Evolutionary conservation across 2,888 invertebrate genomes (phyloP), one percentile per base, ranked within the genome.

Genomic region (Plebejus argus): DNA sequence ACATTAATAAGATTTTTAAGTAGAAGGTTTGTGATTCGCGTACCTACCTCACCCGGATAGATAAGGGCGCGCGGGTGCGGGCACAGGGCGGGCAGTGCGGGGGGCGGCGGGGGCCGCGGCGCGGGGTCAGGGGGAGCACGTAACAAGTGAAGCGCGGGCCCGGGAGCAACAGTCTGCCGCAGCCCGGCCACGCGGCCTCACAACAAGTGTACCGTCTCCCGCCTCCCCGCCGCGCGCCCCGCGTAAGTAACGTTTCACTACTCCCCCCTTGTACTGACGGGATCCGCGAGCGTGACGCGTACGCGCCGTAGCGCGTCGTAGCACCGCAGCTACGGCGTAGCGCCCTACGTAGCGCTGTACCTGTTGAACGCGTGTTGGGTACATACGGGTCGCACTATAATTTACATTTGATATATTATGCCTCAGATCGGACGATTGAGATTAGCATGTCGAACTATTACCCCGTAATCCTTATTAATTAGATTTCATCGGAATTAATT

Each of bases 101-200:
- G 84, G 84, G 82, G 84, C 82, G 82, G 83, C 81, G 80, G 76
- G 80, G 81, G 81, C 75, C 66, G 45, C 71, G 58, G 77, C 74
- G 85, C 88, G 87, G 89, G 89, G 88, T 87, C 87, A 88, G 89
- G 87, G 90, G 90, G 85, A 90, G 91, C 90, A 91, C 89, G 93
- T 93, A 93, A 93, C 93, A 93, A 93, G 93, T 93, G 92, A 93
- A 91, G 91, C 91, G 92, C 91, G 92, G 90, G 86, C 93, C 93
- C 89, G 93, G 93, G 93, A 92, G 93, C 93, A 94, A 94, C 93
- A 94, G 93, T 94, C 93, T 94, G 93, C 93, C 93, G 92, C 89
- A 89, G 93, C 93, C 90, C 93, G 92, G 93, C 91, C 91, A 91
- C 92, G 92, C 92, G 93, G 91, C 87, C 85, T 85, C 89, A 91